Conservation (phyloP, 1,140 invertebrate genomes). For the Oreohelix idahoensis region DNA sequence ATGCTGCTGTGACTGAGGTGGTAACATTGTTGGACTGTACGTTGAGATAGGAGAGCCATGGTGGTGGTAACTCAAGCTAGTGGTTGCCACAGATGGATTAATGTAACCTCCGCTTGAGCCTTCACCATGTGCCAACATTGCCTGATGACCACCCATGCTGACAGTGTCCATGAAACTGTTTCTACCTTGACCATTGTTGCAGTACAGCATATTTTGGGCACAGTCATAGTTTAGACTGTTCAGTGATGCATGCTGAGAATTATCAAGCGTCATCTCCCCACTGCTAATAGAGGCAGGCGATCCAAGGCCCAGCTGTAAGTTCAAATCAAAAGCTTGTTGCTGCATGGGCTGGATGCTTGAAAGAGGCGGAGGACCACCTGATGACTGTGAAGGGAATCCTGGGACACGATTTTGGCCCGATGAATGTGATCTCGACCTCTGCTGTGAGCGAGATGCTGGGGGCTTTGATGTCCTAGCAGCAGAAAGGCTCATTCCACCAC, state of each 20-base stretch:
- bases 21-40: constrained; percentile 44
- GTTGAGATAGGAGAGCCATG: constrained; percentile 45
- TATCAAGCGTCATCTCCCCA: constrained; percentile 9
- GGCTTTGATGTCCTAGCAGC: constrained; percentile 5
- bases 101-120: constrained; percentile 40
- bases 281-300: constrained; percentile 27
- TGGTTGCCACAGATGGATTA: constrained; percentile 74
- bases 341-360: constrained; percentile 20
- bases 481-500: not conserved
- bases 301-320: constrained; percentile 24
- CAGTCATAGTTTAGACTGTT: constrained; percentile 26
- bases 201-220: constrained; percentile 40
- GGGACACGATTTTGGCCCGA: constrained; percentile 26
- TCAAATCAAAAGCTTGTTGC: constrained; percentile 28
- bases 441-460: constrained; percentile 11
- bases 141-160: constrained; percentile 16
- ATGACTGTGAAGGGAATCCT: not conserved
- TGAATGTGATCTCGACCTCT: constrained; percentile 23
- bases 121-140: not conserved
- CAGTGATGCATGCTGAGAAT: constrained; percentile 11
- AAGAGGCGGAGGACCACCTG: constrained; percentile 13
- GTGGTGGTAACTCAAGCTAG: constrained; percentile 65
- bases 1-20: constrained; percentile 53
- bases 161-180: constrained; percentile 43
- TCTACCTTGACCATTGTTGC: constrained; percentile 32